Evolutionary conservation across 2,888 invertebrate species (phyloP).

Genomic region (Petrophora chlorosata): DNA sequence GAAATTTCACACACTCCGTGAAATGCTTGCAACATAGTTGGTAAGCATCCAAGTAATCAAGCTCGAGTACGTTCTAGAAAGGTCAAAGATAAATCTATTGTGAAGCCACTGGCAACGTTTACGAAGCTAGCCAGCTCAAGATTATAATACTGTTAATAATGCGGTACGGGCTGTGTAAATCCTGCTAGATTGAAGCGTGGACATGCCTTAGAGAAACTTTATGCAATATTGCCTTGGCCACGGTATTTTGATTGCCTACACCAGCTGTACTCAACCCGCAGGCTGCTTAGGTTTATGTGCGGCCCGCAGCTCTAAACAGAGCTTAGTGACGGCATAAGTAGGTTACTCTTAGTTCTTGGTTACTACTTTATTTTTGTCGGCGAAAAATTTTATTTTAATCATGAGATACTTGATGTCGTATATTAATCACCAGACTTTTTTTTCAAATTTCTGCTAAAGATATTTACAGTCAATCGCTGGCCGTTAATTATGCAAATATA

Average conservation of each 20-base stretch:
- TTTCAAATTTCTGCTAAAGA: no score
- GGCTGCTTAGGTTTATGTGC: background rate
- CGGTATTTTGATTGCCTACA: slow-evolving; percentile 40
- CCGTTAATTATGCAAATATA: no score
- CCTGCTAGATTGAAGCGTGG: slow-evolving; percentile 34
- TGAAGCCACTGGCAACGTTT: slow-evolving; percentile 12
- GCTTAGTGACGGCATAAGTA: background rate
- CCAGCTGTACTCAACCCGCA: slow-evolving; percentile 1
- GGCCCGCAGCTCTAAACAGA: background rate
- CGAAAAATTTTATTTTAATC: background rate
- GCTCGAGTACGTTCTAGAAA: slow-evolving; percentile 16
- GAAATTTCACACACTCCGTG: slow-evolving; percentile 16
- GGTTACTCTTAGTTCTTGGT: no score
- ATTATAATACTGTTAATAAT: slow-evolving; percentile 20
- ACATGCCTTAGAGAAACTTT: slow-evolving; percentile 61
- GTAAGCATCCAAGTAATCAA: slow-evolving; percentile 28
- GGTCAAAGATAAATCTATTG: slow-evolving; percentile 26
- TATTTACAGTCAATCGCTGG: no score
- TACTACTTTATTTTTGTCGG: background rate
- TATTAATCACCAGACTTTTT: no score
- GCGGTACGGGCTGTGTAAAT: slow-evolving; percentile 5
- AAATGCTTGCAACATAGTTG: slow-evolving; percentile 27
- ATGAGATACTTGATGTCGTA: no score
- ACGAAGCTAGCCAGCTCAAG: slow-evolving; percentile 5
- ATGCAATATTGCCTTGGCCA: slow-evolving; percentile 62